Evolutionary conservation across 2,888 invertebrate genomes (phyloP), one percentile per base, ranked within the genome.

Genomic region (Cerastis leucographa): DNA sequence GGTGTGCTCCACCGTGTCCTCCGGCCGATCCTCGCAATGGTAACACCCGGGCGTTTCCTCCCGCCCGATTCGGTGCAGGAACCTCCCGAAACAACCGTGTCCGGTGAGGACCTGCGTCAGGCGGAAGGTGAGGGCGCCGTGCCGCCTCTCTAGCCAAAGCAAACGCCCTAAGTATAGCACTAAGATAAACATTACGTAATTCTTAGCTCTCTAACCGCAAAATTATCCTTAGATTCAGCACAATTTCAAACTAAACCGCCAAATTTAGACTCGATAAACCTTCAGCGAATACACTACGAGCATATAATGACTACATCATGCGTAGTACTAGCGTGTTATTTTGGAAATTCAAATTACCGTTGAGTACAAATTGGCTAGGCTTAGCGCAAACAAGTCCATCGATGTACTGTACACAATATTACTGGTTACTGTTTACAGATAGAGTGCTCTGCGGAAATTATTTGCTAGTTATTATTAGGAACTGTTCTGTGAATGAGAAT

Each of bases 381-480:
- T 44, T n/a, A 67, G 74, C 62, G 71, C 74, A 85, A 86, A 86
- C 84, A 87, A 40, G 54, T 12, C 65, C 46, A 62, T 73, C 78
- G 54, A 42, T 78, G 80, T 74, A 76, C 72, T 78, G 80, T 74
- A 76, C 72, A 71, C 77, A 80, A 72, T 76, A 87, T 83, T 74
- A 85, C 54, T 54, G 46, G 40, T 61, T 35, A 64, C 25, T 80
- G 71, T 82, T 84, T 83, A 66, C 73, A 29, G 44, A 83, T 73
- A 54, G 44, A 69, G 35, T 62, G 40, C 25, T 56, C 61, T 44
- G 65, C 61, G 49, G 29, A 62, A 82, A 71, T 71, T 9, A 82
- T 81, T 65, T 56, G n/a, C n/a, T 56, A 17, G 54, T 59, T 74
- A 62, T 62, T 22, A 74, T 67, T 64, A 73, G n/a, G 22, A 54